Conservation (phyloP, 2,888 invertebrate genomes). For the Hipparchia semele region DNA sequence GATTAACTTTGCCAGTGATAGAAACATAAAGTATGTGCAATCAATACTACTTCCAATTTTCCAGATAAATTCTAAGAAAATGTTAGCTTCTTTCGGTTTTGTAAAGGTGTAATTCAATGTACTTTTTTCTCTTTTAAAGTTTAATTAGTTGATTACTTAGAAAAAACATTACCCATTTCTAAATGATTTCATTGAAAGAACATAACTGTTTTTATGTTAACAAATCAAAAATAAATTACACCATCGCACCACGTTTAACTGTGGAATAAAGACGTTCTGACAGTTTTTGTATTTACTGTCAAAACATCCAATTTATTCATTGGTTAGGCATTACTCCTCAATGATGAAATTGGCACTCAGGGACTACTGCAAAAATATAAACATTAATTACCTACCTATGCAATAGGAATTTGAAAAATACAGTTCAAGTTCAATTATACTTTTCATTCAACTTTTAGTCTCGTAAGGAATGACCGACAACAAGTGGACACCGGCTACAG, state of each 20-base stretch:
- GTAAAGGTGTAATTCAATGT: constrained; percentile 9
- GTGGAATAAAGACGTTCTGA: too few relatives aligned
- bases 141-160: not conserved
- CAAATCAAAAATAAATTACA: too few relatives aligned
- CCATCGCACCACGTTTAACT: too few relatives aligned
- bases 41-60: constrained; percentile 20
- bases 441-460: not conserved
- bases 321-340: too few relatives aligned
- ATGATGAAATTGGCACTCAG: too few relatives aligned
- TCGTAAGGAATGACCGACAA: not conserved
- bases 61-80: constrained; percentile 7
- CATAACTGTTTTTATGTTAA: too few relatives aligned
- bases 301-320: too few relatives aligned
- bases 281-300: too few relatives aligned
- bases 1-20: constrained; percentile 19
- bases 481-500: constrained; percentile 1
- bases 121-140: not conserved
- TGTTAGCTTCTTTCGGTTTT: not conserved
- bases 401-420: not conserved
- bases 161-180: too few relatives aligned
- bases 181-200: too few relatives aligned
- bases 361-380: too few relatives aligned
- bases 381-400: too few relatives aligned
- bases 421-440: not conserved
- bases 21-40: constrained; percentile 15